Evolutionary conservation across 1,140 invertebrate genomes (phyloP), one percentile per base, ranked within the genome.

Genomic region (Hypsibius dujardini): DNA sequence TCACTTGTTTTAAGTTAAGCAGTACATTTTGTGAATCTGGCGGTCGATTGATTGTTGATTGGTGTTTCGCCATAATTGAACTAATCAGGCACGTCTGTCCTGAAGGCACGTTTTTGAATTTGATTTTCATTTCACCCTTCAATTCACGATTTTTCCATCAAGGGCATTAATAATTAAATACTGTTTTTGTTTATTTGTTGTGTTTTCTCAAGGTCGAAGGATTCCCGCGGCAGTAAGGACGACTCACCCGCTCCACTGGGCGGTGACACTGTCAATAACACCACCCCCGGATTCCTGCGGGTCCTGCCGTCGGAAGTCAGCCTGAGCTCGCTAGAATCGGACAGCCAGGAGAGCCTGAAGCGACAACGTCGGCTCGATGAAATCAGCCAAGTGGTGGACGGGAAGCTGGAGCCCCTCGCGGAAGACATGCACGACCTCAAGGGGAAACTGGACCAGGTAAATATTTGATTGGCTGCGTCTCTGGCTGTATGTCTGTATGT

Each of bases 241-340:
- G 62, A 67, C 3, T 15, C 12, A 15, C n/a, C 50, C 7, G 12
- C 62, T 3, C 12, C 12, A 45, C 12, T 15, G 7, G 12, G 12
- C 12, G 42, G 62, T 15, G 62, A 67, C 12, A 0, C 3, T 7
- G 12, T 15, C 3, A 3, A 12, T 12, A 12, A 15, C 12, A 56
- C 7, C 50, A n/a, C n/a, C 50, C 50, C 50, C 50, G 50, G 50
- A n/a, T 7, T 56, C 7, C 3, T 67, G 62, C 3, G 42, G 12
- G 62, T 12, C 12, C 62, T 12, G 3, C 12, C 12, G 7, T 15
- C 12, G 12, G 62, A 67, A 67, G 62, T 67, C 62, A 67, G 62
- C 42, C 12, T 67, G 12, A 67, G 62, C 62, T 67, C 62, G 42
- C 3, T 67, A 0, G 62, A 67, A 45, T 67, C 62, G 42, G 62